Conservation (phyloP, 2,113 vertebrate species). For the Nycticebus coucang region DNA sequence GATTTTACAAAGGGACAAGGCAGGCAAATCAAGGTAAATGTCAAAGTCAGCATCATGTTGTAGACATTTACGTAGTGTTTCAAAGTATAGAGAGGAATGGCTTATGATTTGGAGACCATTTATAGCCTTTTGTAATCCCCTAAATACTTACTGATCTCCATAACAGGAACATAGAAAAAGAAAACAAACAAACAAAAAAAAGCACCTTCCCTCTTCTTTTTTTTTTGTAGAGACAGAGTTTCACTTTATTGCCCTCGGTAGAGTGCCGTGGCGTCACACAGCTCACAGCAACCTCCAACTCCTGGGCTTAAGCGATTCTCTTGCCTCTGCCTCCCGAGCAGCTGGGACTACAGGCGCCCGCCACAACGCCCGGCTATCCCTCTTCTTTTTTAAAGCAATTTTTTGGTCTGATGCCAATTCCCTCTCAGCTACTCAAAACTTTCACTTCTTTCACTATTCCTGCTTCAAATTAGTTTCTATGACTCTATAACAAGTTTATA, state of each 20-base stretch:
- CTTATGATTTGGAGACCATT: neutral
- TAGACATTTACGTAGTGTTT: neutral
- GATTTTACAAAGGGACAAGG: neutral
- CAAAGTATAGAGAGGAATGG: neutral
- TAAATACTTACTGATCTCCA: neutral
- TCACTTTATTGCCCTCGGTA: too few relatives aligned
- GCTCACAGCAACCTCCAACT: too few relatives aligned
- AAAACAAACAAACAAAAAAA: neutral
- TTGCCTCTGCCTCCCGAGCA: too few relatives aligned
- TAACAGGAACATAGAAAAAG: neutral
- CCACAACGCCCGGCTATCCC: too few relatives aligned
- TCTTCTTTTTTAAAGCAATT: neutral
- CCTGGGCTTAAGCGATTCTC: too few relatives aligned
- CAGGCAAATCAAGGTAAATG: neutral
- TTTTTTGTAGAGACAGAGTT: too few relatives aligned
- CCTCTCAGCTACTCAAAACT: neutral
- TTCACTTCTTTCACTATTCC: neutral
- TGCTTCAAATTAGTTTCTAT: neutral
- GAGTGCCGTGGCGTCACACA: too few relatives aligned
- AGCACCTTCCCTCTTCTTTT: too few relatives aligned
- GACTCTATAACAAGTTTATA: neutral
- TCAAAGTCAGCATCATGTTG: neutral
- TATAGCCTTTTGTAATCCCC: neutral
- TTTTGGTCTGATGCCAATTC: neutral
- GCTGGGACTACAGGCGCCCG: too few relatives aligned